Conservation (phyloP, 1,140 invertebrate species). For the Harpegnathos saltator region DNA sequence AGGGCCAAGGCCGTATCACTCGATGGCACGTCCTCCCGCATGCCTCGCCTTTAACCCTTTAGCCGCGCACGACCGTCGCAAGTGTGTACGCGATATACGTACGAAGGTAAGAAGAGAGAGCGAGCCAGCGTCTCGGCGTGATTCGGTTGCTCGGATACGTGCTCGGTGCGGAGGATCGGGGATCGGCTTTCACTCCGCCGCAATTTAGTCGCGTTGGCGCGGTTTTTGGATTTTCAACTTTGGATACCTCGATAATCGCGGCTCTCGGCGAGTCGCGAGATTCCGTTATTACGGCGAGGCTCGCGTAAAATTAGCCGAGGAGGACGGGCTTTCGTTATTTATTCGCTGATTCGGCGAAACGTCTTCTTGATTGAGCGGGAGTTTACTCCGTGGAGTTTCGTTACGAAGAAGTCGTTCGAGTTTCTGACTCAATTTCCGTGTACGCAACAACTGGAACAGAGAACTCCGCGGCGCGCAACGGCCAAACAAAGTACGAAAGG, state of each 20-base stretch:
- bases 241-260: not conserved
- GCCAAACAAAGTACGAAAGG: not conserved
- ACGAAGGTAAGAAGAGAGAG: not conserved
- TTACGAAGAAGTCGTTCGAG: no score
- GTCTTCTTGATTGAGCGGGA: not conserved
- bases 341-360: no score
- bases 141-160: no score
- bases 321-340: not conserved
- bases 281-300: not conserved
- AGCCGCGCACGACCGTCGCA: not conserved
- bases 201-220: not conserved
- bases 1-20: slow-evolving; percentile 60
- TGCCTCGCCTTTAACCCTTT: slow-evolving; percentile 14
- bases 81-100: not conserved
- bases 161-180: no score
- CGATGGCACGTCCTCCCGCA: slow-evolving; percentile 4
- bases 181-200: not conserved
- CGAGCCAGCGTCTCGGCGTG: not conserved
- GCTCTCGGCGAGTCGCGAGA: not conserved
- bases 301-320: not conserved
- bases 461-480: not conserved
- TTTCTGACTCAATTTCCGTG: no score
- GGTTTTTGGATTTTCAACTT: not conserved
- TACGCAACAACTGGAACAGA: not conserved
- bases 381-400: no score